These are phyloP conservation scores for Oreochromis grahami DNA, from an alignment of 2,797 vertebrate genomes.

Conservation along the genomic window DNA sequence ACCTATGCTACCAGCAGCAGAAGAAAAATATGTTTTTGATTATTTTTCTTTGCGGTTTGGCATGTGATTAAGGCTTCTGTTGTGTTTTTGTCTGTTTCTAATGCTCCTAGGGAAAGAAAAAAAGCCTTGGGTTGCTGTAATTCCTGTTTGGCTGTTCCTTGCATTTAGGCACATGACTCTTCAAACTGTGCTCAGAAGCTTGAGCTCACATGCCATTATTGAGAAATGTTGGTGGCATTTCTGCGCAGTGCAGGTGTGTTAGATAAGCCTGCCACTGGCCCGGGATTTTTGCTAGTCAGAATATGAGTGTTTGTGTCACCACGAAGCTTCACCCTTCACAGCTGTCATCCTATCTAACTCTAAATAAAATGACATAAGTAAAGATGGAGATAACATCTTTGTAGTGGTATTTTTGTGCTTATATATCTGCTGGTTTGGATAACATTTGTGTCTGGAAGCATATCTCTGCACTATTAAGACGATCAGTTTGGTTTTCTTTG, in stretches of 20 bases:
- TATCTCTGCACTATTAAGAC: neutral
- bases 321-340: slow-evolving; percentile 4
- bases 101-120: neutral
- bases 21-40: neutral
- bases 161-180: neutral
- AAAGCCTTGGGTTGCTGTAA: neutral
- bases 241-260: neutral
- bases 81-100: neutral
- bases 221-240: neutral
- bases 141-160: neutral
- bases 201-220: neutral
- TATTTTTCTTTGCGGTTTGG: neutral
- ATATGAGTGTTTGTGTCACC: neutral
- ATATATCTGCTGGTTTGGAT: neutral
- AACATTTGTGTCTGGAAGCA: neutral
- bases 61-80: neutral
- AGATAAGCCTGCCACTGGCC: neutral
- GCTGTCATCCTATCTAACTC: slow-evolving; percentile 4
- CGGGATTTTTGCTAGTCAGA: slow-evolving; percentile 1
- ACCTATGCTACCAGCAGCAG: neutral
- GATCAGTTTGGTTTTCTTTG: slow-evolving; percentile 3
- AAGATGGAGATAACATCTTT: neutral
- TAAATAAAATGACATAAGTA: slow-evolving; percentile 1
- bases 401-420: neutral
- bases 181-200: neutral